Conservation (phyloP, 2,113 vertebrate genomes). For the Crypturellus undulatus region DNA sequence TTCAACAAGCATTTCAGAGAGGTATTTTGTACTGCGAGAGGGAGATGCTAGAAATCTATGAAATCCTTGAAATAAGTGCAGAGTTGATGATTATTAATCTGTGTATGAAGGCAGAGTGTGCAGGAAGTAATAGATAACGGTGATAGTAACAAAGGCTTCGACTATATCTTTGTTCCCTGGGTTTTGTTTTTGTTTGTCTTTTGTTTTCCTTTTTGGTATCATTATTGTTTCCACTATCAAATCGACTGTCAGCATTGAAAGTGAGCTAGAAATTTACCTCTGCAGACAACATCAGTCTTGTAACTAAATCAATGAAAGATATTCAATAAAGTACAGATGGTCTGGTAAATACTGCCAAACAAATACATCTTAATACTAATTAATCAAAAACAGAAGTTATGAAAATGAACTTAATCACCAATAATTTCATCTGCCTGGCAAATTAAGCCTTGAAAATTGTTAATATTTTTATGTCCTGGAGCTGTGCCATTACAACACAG, state of each 20-base stretch:
- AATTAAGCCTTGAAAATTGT: background rate
- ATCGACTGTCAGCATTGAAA: background rate
- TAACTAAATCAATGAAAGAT: background rate
- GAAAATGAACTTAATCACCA: background rate
- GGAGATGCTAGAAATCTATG: background rate
- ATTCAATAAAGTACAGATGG: background rate
- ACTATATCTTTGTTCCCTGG: background rate
- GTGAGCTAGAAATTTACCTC: background rate
- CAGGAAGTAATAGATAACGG: background rate
- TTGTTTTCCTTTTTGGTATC: background rate
- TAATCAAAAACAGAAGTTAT: slow-evolving; percentile 14
- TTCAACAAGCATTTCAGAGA: background rate
- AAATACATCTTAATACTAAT: background rate
- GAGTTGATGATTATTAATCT: background rate
- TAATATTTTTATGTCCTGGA: slow-evolving; percentile 2
- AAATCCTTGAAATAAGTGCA: background rate
- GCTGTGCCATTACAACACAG: background rate
- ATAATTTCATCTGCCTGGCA: background rate
- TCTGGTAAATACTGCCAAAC: background rate
- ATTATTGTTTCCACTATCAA: background rate
- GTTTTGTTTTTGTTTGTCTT: background rate
- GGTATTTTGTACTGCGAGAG: background rate
- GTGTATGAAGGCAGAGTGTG: background rate
- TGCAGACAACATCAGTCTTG: background rate
- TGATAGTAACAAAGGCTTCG: background rate